A percentile compares a stretch with the other conserved stretches of the same genome.
Evolutionary conservation across 1,140 invertebrate genomes (phyloP).

Genomic region (Drosophila nannoptera): DNA sequence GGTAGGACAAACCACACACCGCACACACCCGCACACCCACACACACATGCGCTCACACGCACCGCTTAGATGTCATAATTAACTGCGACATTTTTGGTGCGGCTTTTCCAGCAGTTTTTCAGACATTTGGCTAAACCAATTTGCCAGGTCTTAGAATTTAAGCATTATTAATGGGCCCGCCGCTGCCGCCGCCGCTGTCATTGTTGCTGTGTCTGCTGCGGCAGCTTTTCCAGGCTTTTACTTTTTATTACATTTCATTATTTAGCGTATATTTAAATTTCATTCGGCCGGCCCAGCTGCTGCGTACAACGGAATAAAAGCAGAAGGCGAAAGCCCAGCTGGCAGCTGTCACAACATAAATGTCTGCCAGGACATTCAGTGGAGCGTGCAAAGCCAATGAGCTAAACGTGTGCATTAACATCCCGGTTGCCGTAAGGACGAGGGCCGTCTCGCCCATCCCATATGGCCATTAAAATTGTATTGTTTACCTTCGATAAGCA

Average conservation of each 20-base stretch:
- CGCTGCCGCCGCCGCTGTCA: constrained; percentile 18
- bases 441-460: constrained; percentile 16
- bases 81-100: constrained; percentile 67
- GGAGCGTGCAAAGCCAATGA: constrained; percentile 33
- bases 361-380: constrained; percentile 32
- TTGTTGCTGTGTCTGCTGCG: constrained; percentile 10
- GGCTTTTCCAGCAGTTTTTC: constrained; percentile 36
- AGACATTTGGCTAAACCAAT: constrained; percentile 60
- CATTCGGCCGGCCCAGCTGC: constrained; percentile 12
- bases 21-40: neutral
- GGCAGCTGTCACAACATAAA: constrained; percentile 48
- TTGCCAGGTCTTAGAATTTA: constrained; percentile 75
- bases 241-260: constrained; percentile 49
- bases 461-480: constrained; percentile 4
- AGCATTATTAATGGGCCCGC: constrained; percentile 65
- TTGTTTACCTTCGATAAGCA: constrained; percentile 6
- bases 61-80: constrained; percentile 54
- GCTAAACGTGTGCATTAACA: constrained; percentile 30
- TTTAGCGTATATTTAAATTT: constrained; percentile 42
- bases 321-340: constrained; percentile 25
- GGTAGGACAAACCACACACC: constrained; percentile 25
- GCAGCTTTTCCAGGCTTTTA: constrained; percentile 23
- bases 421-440: constrained; percentile 4
- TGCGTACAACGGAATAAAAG: neutral
- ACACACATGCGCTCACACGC: neutral